Base-by-base conservation (phyloP, 92 coral and sea anemone species). In the Heteractis magnifica region DNA sequence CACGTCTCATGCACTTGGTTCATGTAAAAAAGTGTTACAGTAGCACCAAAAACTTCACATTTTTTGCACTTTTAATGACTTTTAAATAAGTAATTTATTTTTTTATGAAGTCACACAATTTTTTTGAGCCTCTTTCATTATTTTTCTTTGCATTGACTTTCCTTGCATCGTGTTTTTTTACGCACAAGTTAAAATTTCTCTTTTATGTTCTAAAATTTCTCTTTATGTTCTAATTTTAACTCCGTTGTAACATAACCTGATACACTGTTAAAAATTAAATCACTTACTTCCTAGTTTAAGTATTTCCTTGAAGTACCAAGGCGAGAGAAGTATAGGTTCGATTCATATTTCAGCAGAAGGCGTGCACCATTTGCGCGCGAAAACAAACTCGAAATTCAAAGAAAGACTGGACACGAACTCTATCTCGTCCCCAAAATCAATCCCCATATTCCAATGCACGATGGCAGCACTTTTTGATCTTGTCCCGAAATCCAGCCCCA, bases 261-360 rank as follows among this genome's bases (percentile, higher is more conserved):
- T 34, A 34, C 44, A 34, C 44, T 34, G 44, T 34, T 34, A 34
- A 34, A 26, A 62, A 68, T 20, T 12, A 62, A 13, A 62, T 12
- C 23, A 20, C 10, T 10, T 8, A 41, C 23, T 68, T 20, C 49
- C 48, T 26, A 26, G 14, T 68, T 20, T 68, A 48, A 68, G 49
- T 68, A 68, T 41, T 8, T 68, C 73, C 73, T 68, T 68, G 73
- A 68, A 68, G 73, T 68, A 68, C 73, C 23, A 26, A 68, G 49
- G 48, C 13, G 48, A 62, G 70, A 13, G 0, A 62, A 62, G 6
- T 2, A 15, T 12, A 68, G 26, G 9, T 53, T 53, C 56, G 0
- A 53, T 0, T 26, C 26, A 26, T 26, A 26, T 26, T 26, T 26
- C 26, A 26, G 26, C 26, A 26, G 26, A 26, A 26, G 23, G 20